Percentiles rank a stretch among this genome's conserved stretches.
These are phyloP conservation scores for Drosophila limbata DNA, from an alignment of 2,888 invertebrate species.

Conservation along the genomic window DNA sequence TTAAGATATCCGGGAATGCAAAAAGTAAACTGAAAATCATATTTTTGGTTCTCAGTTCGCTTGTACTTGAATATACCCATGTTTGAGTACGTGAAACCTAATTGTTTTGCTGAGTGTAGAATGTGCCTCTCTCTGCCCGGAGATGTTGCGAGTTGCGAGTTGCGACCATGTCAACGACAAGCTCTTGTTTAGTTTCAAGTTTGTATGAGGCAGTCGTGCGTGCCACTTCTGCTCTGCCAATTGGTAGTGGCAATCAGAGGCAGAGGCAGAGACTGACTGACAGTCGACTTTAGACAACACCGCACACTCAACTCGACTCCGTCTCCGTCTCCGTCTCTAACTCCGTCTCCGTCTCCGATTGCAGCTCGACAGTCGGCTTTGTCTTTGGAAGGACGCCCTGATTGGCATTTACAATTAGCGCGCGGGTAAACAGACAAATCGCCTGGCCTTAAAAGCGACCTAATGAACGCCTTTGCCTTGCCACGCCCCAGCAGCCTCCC, in stretches of 20 bases:
- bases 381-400: slow-evolving; percentile 63
- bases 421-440: slow-evolving; percentile 80
- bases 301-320: slow-evolving; percentile 18
- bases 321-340: slow-evolving; percentile 2
- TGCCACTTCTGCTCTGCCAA: slow-evolving; percentile 70
- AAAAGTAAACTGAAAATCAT: too few species aligned
- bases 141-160: slow-evolving; percentile 32
- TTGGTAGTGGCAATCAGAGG: slow-evolving; percentile 79
- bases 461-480: slow-evolving; percentile 50
- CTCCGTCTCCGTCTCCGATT: background rate
- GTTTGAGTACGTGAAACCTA: too few species aligned
- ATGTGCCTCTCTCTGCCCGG: slow-evolving; percentile 23
- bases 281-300: slow-evolving; percentile 41
- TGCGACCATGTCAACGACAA: slow-evolving; percentile 33
- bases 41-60: too few species aligned
- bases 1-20: too few species aligned
- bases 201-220: slow-evolving; percentile 84
- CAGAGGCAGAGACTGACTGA: background rate
- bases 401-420: slow-evolving; percentile 84
- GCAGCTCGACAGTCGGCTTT: slow-evolving; percentile 61
- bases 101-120: too few species aligned
- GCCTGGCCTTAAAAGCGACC: slow-evolving; percentile 60
- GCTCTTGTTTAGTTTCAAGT: slow-evolving; percentile 79
- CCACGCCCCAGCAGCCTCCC: slow-evolving; percentile 12
- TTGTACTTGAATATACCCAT: too few species aligned